Conservation (phyloP, 2,888 invertebrate species). For the Athripsodes cinereus region DNA sequence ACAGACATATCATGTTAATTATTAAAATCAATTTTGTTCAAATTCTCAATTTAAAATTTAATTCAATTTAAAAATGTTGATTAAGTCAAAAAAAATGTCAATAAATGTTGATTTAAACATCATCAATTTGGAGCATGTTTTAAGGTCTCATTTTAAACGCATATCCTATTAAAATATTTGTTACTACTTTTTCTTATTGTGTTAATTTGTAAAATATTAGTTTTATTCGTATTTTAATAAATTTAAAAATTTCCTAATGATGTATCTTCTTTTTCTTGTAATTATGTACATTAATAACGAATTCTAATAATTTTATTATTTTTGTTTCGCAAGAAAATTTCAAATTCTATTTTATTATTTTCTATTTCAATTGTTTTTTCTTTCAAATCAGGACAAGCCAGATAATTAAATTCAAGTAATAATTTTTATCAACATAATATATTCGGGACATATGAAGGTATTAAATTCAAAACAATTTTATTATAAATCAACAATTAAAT, state of each 20-base stretch:
- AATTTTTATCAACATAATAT: slow-evolving; percentile 2
- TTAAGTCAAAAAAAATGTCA: too few relatives aligned
- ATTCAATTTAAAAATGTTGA: too few relatives aligned
- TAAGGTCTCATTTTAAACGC: not conserved
- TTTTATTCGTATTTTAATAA: not conserved
- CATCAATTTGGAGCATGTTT: not conserved
- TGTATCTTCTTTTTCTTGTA: not conserved
- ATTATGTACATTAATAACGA: not conserved
- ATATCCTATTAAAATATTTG: slow-evolving; percentile 3
- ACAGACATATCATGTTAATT: not conserved
- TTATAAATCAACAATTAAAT: too few relatives aligned
- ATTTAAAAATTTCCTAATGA: not conserved
- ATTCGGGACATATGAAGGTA: not conserved
- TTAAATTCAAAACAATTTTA: slow-evolving; percentile 3
- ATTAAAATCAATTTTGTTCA: too few relatives aligned
- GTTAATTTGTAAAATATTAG: not conserved
- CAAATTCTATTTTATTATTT: not conserved
- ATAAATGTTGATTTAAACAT: too few relatives aligned
- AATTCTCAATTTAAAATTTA: too few relatives aligned
- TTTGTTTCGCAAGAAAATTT: not conserved
- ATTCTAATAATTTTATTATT: not conserved
- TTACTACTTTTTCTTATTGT: slow-evolving; percentile 8
- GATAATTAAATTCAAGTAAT: slow-evolving; percentile 6
- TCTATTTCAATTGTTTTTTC: not conserved
- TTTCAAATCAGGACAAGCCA: slow-evolving; percentile 5